phyloP scores from a whole-genome alignment of 2,113 vertebrate genomes.

The Scatophagus argus region DNA sequence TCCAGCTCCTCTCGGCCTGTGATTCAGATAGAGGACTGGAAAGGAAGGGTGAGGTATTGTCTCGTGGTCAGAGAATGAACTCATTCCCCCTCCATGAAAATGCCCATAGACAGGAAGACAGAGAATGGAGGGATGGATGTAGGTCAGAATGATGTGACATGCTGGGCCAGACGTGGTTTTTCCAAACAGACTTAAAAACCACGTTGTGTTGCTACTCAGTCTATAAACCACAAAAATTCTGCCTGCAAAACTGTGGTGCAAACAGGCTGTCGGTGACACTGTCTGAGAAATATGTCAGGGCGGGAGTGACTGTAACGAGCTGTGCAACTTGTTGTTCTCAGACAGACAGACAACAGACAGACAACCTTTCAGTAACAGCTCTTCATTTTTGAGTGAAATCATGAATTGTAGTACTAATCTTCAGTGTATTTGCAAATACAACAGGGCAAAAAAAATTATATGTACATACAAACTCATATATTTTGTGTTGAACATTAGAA shows the following conservation, averaged over 20 bases:
- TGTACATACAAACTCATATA: no score
- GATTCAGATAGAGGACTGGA: conserved; percentile 64
- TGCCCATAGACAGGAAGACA: conserved; percentile 37
- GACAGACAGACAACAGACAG: no score
- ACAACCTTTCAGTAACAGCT: conserved; percentile 6
- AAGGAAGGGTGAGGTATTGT: conserved; percentile 78
- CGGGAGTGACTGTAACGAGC: conserved; percentile 56
- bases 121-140: conserved; percentile 42
- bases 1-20: conserved; percentile 59
- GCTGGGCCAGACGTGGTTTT: conserved; percentile 67
- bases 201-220: conserved; percentile 64
- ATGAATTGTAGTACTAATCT: conserved; percentile 4
- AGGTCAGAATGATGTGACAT: conserved; percentile 70
- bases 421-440: background rate
- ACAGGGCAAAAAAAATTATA: conserved; percentile 10
- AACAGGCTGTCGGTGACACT: conserved; percentile 54
- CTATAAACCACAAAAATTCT: conserved; percentile 71
- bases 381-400: background rate
- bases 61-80: conserved; percentile 74
- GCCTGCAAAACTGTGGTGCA: conserved; percentile 61
- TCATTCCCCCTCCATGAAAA: conserved; percentile 63
- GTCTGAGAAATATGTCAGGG: conserved; percentile 57
- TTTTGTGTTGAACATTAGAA: conserved; percentile 7
- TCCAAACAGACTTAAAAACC: conserved; percentile 66
- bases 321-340: conserved; percentile 55